Conservation (phyloP, 2,113 vertebrate genomes). For the Carassius auratus region DNA sequence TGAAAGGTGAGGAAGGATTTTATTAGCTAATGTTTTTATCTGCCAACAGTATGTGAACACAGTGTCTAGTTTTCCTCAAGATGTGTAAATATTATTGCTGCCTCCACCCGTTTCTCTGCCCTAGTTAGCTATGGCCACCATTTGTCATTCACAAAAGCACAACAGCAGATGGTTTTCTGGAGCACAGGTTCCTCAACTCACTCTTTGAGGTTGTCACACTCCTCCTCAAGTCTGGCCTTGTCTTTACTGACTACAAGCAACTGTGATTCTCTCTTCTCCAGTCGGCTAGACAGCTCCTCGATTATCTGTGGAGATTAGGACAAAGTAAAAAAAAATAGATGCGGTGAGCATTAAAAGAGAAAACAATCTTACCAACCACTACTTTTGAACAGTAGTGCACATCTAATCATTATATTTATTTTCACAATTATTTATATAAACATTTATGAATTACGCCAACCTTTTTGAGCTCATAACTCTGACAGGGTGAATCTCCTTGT, state of each 20-base stretch:
- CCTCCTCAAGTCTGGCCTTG: slow-evolving; percentile 91
- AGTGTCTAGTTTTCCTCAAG: neutral
- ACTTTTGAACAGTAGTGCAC: neutral
- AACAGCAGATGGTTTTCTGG: neutral
- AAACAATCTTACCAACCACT: neutral
- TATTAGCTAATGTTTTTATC: neutral
- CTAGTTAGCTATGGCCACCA: neutral
- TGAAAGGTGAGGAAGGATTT: neutral
- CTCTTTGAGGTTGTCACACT: slow-evolving; percentile 97
- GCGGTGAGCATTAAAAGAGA: neutral
- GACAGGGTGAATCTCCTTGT: slow-evolving; percentile 70
- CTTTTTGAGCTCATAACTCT: slow-evolving; percentile 86
- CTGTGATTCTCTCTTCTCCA: slow-evolving; percentile 94
- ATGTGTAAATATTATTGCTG: slow-evolving; percentile 25
- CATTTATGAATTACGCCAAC: slow-evolving; percentile 68
- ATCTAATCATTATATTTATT: neutral
- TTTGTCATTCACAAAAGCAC: neutral
- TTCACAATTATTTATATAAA: neutral
- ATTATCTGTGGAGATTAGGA: slow-evolving; percentile 77
- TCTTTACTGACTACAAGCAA: slow-evolving; percentile 93
- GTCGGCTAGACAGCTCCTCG: slow-evolving; percentile 86
- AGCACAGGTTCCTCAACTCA: slow-evolving; percentile 74
- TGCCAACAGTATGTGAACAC: neutral
- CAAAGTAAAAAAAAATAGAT: neutral
- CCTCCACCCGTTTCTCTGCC: neutral